Percentiles rank a stretch among this genome's conserved stretches.
Conservation (phyloP, 2,113 vertebrate genomes). For the Calyptomena viridis region DNA sequence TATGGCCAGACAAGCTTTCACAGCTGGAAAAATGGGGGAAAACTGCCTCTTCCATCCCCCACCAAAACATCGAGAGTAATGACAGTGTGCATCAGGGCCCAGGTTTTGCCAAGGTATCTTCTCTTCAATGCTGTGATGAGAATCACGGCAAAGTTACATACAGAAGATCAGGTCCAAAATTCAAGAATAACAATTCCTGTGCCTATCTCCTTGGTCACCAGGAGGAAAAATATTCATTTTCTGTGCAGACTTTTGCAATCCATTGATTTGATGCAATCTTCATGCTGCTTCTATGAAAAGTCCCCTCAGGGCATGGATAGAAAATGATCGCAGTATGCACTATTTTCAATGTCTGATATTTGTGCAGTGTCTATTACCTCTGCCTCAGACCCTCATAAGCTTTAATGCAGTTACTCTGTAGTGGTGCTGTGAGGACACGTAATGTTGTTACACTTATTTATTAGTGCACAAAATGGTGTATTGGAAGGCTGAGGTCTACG, state of each 20-base stretch:
- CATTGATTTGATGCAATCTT: background rate
- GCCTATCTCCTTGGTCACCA: background rate
- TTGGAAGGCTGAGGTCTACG: background rate
- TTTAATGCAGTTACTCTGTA: background rate
- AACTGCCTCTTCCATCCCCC: background rate
- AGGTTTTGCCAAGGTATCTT: background rate
- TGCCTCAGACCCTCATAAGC: background rate
- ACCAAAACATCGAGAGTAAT: background rate
- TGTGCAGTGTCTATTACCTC: background rate
- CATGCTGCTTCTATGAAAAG: background rate
- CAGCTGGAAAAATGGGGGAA: rapidly evolving
- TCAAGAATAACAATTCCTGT: background rate
- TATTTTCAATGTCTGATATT: background rate
- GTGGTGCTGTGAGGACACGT: background rate
- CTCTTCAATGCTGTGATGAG: background rate
- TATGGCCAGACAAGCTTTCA: background rate
- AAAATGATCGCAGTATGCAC: background rate
- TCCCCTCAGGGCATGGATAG: background rate
- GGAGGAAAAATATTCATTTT: background rate
- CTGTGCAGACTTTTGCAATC: background rate
- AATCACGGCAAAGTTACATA: background rate
- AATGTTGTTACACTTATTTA: background rate
- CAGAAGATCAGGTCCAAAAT: background rate
- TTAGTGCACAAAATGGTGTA: background rate
- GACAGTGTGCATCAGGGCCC: background rate